Percentiles rank a stretch among this genome's conserved stretches.
phyloP scores from a whole-genome alignment of 2,797 vertebrate genomes.

The Enteromius thamalakanensis region DNA sequence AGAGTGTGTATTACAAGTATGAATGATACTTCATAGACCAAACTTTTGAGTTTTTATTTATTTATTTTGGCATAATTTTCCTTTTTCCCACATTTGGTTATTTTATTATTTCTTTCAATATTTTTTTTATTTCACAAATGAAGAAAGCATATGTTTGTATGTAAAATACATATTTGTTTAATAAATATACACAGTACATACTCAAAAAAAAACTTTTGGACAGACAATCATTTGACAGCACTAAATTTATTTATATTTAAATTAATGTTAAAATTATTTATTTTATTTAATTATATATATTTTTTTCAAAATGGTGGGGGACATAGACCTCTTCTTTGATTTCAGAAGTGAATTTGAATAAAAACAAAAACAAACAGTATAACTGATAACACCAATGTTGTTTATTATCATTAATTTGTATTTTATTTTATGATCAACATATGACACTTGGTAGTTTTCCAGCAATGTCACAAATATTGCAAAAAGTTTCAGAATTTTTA shows the following conservation, averaged over 20 bases:
- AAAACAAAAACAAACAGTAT: neutral
- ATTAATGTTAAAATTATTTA: neutral
- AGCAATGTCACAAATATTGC: neutral
- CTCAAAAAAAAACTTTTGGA: too few species aligned
- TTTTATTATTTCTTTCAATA: neutral
- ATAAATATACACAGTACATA: too few species aligned
- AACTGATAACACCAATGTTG: neutral
- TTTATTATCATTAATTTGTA: neutral
- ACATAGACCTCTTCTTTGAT: neutral
- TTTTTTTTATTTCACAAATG: neutral
- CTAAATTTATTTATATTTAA: neutral
- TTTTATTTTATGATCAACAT: neutral
- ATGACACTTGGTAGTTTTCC: neutral
- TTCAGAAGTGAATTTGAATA: neutral
- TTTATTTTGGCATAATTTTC: neutral
- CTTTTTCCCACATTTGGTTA: too few species aligned
- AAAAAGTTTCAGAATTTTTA: neutral
- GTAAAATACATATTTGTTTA: too few species aligned
- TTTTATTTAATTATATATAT: neutral
- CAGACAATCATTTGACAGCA: too few species aligned
- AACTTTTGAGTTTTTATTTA: neutral
- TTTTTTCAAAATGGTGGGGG: neutral
- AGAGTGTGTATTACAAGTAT: too few species aligned
- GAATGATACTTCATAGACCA: neutral
- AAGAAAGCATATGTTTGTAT: neutral